Evolutionary conservation across 2,888 invertebrate species (phyloP), one percentile per base, ranked within the genome.

Genomic region (Arctia plantaginis): DNA sequence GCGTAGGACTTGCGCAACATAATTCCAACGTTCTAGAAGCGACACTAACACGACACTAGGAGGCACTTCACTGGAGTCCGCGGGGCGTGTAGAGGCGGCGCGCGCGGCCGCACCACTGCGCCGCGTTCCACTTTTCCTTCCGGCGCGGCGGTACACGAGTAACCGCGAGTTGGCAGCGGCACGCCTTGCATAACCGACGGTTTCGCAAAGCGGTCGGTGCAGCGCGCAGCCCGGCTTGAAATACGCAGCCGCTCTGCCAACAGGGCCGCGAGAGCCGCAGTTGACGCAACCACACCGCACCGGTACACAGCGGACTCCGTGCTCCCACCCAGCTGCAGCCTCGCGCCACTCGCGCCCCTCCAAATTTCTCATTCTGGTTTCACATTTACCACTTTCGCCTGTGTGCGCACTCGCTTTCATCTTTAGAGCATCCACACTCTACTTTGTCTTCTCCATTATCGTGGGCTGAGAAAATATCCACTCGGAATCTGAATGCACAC

Each of bases 111-210:
- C 89, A 89, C 93, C 95, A 95, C 94, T 95, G 95, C 94, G 93
- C 86, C 91, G 91, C 94, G 95, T 94, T 95, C 95, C 94, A 95
- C 95, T 95, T 95, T 95, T 95, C 94, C 95, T 95, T 95, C 95
- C 95, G 95, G 93, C 95, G 94, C 95, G 95, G 93, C 95, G 94
- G 93, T 87, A 91, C 89, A 88, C 90, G 92, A 90, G 89, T 90
- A 88, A 91, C 86, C 88, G 92, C 94, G 94, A 94, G 94, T 95
- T 95, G 95, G 95, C 95, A 95, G 93, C 94, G 93, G 92, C 93
- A 89, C 92, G 93, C 93, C 95, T 95, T 95, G 95, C 95, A 95
- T 95, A 95, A 95, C 95, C 92, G 90, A 88, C 91, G 92, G 93
- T 95, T 95, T 95, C 95, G 95, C 95, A 95, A 95, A 95, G 92